Conservation (phyloP, 2,888 invertebrate genomes). For the Dorcus parallelipipedus region DNA sequence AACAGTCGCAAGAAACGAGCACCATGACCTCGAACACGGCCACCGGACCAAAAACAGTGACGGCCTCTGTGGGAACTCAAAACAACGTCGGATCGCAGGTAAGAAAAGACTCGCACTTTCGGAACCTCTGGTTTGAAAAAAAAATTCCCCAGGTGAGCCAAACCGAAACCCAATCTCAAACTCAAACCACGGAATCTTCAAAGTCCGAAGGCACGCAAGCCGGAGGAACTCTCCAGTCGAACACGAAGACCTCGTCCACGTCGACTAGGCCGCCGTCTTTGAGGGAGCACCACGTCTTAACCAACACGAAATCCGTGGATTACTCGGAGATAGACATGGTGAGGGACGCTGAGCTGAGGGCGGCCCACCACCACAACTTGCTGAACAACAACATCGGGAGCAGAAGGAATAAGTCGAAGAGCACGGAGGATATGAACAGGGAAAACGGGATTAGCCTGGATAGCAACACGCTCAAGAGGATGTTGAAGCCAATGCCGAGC, state of each 20-base stretch:
- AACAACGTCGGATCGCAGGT: slow-evolving; percentile 66
- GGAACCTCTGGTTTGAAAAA: background rate
- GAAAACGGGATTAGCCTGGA: slow-evolving; percentile 59
- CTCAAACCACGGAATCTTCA: slow-evolving; percentile 52
- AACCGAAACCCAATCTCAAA: slow-evolving; percentile 46
- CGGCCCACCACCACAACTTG: slow-evolving; percentile 63
- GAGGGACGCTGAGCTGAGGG: slow-evolving; percentile 67
- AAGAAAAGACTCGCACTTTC: slow-evolving; percentile 5
- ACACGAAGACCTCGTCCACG: slow-evolving; percentile 56
- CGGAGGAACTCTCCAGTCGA: slow-evolving; percentile 65
- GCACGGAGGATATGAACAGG: slow-evolving; percentile 79
- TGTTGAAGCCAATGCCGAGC: slow-evolving; percentile 92
- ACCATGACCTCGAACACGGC: slow-evolving; percentile 64
- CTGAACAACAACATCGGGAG: slow-evolving; percentile 61
- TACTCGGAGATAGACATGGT: slow-evolving; percentile 68
- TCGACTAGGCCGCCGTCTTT: slow-evolving; percentile 51
- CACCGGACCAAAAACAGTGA: slow-evolving; percentile 62
- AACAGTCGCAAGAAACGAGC: slow-evolving; percentile 69
- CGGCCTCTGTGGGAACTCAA: slow-evolving; percentile 66
- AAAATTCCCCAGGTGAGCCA: slow-evolving; percentile 46
- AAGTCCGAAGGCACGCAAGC: slow-evolving; percentile 83
- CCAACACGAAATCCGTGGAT: slow-evolving; percentile 60
- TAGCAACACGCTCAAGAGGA: slow-evolving; percentile 84
- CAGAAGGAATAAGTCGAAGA: slow-evolving; percentile 78
- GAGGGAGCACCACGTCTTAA: slow-evolving; percentile 51